Evolutionary conservation across 1,140 invertebrate genomes (phyloP), one percentile per base, ranked within the genome.

Genomic region (Elymnias hypermnestra): DNA sequence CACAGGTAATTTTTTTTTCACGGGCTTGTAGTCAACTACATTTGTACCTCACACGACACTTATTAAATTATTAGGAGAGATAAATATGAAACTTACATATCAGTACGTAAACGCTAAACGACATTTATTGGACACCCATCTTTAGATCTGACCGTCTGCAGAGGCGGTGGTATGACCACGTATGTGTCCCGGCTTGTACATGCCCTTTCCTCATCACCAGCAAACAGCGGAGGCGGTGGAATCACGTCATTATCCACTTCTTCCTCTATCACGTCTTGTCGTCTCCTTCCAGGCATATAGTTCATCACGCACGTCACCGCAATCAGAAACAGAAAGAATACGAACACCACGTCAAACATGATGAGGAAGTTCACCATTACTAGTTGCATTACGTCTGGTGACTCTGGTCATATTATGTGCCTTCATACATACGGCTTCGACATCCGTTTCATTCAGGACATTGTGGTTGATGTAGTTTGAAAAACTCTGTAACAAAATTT

Each of bases 291-390:
- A 2, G 92, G 93, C 71, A 94, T 88, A 71, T 94, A 94, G 76
- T 94, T 94, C 56, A 93, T 91, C 53, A 94, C 86, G 67, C 93
- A 94, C 47, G 92, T 93, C 45, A 94, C 92, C 28, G 91, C 92
- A 58, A 94, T 90, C 62, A 94, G 90, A 82, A 94, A 94, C 63
- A 94, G 88, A 84, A 94, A 94, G 85, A 94, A 94, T 84, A 94
- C 88, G 88, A 94, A 94, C 74, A 94, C 93, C 72, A 94, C 89
- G 86, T 94, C 92, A 89, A 94, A 94, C 92, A 94, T 94, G 87
- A 94, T 90, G 72, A 94, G 89, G 61, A 92, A 94, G 86, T 94
- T 94, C 84, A 94, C 89, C 88, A 92, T 92, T 90, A 94, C 88
- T 70, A 94, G 87, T 89, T 91, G 92, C 93, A 94, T 94, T 81